phyloP scores from a whole-genome alignment of 92 coral and sea anemone genomes.

The Zoanthus gigantus region DNA sequence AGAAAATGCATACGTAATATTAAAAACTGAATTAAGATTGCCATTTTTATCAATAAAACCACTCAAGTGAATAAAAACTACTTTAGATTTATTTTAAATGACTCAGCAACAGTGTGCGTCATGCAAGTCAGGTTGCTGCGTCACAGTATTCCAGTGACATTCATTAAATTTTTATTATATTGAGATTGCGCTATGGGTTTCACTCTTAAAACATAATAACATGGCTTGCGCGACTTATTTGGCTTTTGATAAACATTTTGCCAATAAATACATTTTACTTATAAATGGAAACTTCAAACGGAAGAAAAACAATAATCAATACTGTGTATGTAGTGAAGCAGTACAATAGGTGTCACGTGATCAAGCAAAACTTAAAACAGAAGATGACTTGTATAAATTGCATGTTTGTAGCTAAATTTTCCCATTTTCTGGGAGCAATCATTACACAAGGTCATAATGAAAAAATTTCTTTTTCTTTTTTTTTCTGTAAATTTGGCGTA shows the following conservation, averaged over 20 bases:
- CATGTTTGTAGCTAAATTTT: background rate
- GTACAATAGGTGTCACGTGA: conserved; percentile 32
- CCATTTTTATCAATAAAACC: background rate
- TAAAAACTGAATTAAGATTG: background rate
- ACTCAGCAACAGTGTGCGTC: background rate
- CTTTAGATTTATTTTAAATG: background rate
- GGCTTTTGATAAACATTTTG: background rate
- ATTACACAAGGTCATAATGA: background rate
- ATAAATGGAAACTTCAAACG: background rate
- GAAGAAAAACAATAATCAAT: too few species aligned
- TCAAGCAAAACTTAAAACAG: background rate
- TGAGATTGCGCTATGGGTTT: background rate
- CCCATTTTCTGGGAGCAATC: background rate
- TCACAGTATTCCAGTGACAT: background rate
- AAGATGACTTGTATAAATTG: conserved; percentile 7
- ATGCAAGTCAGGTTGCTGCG: background rate
- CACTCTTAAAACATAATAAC: background rate
- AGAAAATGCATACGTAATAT: too few species aligned
- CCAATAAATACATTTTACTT: background rate
- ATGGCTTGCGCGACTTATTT: background rate
- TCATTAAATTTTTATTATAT: background rate
- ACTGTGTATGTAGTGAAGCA: background rate
- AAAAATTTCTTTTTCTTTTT: background rate
- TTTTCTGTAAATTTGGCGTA: background rate
- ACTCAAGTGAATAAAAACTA: background rate